phyloP scores from a whole-genome alignment of 1,140 invertebrate species.

The Solenopsis invicta region DNA sequence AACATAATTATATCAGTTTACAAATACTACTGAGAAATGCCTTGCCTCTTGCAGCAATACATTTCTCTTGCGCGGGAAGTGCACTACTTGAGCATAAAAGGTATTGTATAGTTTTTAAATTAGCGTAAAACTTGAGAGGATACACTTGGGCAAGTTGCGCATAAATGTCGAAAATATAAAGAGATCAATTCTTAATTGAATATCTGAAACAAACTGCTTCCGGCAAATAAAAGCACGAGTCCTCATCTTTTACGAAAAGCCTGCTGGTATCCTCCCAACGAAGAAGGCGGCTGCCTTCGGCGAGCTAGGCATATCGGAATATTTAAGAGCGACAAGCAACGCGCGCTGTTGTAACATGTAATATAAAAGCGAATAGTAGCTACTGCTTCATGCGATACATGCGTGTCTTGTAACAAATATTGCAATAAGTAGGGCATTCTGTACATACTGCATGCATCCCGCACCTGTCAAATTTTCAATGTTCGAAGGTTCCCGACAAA shows the following conservation, averaged over 20 bases:
- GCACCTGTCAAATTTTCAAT: slow-evolving; percentile 53
- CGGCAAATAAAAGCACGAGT: neutral
- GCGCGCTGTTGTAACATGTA: slow-evolving; percentile 9
- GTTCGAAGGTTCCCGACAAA: slow-evolving; percentile 45
- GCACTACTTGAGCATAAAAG: slow-evolving; percentile 8
- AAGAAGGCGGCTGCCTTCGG: slow-evolving; percentile 1
- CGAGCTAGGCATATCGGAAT: slow-evolving; percentile 24
- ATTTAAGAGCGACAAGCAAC: slow-evolving; percentile 51
- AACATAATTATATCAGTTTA: slow-evolving; percentile 12
- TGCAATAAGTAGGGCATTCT: slow-evolving; percentile 41
- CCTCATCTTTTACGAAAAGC: neutral
- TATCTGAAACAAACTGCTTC: neutral
- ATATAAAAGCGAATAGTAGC: slow-evolving; percentile 20
- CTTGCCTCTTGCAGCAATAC: slow-evolving; percentile 19
- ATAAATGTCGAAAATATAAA: neutral
- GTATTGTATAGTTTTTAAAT: neutral
- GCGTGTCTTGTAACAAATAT: slow-evolving; percentile 44
- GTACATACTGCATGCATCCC: slow-evolving; percentile 12
- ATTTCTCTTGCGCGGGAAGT: slow-evolving; percentile 24
- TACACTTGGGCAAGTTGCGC: neutral
- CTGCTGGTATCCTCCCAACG: slow-evolving; percentile 32
- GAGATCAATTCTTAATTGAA: neutral
- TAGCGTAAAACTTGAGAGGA: slow-evolving; percentile 3
- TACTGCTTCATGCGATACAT: slow-evolving; percentile 61
- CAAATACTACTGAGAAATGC: slow-evolving; percentile 37